Conservation (phyloP, 2,888 invertebrate species). For the Polyommatus icarus region DNA sequence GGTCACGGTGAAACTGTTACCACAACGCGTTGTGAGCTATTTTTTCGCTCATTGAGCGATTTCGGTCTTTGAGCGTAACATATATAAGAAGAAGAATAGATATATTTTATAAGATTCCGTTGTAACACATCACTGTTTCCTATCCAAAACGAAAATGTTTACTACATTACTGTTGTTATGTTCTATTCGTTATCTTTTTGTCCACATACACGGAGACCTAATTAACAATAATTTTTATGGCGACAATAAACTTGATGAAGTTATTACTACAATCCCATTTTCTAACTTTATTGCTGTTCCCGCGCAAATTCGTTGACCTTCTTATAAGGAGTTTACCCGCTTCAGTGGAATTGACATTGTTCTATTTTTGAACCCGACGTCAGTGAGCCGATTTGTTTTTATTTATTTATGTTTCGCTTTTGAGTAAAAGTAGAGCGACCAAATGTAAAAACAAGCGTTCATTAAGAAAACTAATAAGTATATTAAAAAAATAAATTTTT, state of each 20-base stretch:
- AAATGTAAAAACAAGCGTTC: neutral
- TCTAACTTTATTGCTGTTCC: conserved; percentile 1
- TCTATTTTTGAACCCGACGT: neutral
- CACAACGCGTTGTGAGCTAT: too few species aligned
- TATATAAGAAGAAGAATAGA: too few species aligned
- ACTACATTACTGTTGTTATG: neutral
- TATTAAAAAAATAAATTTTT: too few species aligned
- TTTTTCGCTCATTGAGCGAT: too few species aligned
- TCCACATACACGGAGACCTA: neutral
- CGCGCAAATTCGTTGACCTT: conserved; percentile 14
- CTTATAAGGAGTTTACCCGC: neutral
- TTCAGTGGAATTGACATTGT: neutral
- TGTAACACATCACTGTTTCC: neutral
- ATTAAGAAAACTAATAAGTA: too few species aligned
- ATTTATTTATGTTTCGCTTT: neutral
- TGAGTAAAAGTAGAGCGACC: neutral
- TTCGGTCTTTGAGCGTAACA: too few species aligned
- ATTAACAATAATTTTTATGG: conserved; percentile 8
- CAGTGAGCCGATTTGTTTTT: neutral
- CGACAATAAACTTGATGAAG: neutral
- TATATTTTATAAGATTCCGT: too few species aligned
- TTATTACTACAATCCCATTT: neutral
- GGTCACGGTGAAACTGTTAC: too few species aligned
- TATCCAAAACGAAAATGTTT: neutral
- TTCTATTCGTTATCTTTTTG: neutral